Evolutionary conservation across 2,113 vertebrate genomes (phyloP), one percentile per base, ranked within the genome.

Genomic region (Piliocolobus tephrosceles): DNA sequence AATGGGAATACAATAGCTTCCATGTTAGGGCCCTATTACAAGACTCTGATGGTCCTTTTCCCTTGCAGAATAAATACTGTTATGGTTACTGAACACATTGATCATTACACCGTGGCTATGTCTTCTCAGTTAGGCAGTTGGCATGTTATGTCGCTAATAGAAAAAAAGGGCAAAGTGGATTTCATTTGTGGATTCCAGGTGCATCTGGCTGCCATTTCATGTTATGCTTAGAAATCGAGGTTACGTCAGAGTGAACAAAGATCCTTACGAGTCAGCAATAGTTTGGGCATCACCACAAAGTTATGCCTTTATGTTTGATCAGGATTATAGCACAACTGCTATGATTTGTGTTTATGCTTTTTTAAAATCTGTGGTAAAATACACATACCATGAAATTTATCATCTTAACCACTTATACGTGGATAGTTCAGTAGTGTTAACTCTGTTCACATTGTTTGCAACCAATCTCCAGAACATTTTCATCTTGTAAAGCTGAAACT

Each of bases 1-100:
- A 83, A 88, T 87, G 35, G 20, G 66, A 91, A 75, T 79, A 73
- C 6, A 86, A 84, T 90, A 73, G 5, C 38, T 79, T 96, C 38
- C 64, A 57, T 57, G 43, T 95, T 75, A 93, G 80, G 32, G 30
- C 30, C 40, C 30, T 91, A 17, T 61, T 80, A 86, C 68, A 91
- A 89, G 76, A 93, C 20, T 83, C 87, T 86, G 47, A 38, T 68
- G 84, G 70, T 70, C n/a, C 88, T 79, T 84, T 85, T 81, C 81
- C 58, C 22, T 50, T 8, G 20, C 18, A 75, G 47, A 82, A 96
- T 43, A 93, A 90, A 70, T 64, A 58, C 6, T 0, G 0, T 40
- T n/a, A 30, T 40, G 57, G n/a, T 81, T 80, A 78, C 84, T 90
- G 79, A 92, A n/a, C 22, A 40, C 27, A 78, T 68, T 2, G 14